Base-by-base conservation (phyloP, 2,888 invertebrate species). In the Coremacera marginata region DNA sequence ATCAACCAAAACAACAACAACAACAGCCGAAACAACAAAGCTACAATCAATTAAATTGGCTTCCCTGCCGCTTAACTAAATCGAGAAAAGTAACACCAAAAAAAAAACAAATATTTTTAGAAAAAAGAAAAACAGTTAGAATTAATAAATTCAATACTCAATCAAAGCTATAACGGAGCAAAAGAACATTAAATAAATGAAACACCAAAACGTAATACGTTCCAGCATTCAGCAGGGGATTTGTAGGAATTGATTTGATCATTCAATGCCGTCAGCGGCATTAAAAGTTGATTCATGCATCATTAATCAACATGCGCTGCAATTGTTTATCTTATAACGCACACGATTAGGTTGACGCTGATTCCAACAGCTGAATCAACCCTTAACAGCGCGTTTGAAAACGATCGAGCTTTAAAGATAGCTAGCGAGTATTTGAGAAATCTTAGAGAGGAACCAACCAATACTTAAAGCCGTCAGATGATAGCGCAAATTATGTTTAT, bases 261-360 rank as follows among this genome's bases (percentile, higher is more conserved):
- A 34, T 63, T n/a, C 27, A 34, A 27, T 34, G 16, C 34, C 63
- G 34, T 34, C n/a, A 9, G n/a, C 63, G 34, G 5, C 19, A 63
- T 14, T 55, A 22, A n/a, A 16, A 60, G 9, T 14, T 63, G n/a
- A 14, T 14, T 16, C n/a, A 34, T 34, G 9, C 16, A 19, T 63
- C 63, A 63, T 63, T 27, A 63, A 63, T 63, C 63, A 63, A n/a
- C 34, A n/a, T 34, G 63, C 16, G 63, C n/a, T 63, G 16, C 34
- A 34, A 63, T 63, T 63, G 63, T 11, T 25, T 34, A 34, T 9
- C n/a, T 63, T 63, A 63, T 34, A 11, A 5, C 2, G 11, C 11
- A 4, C 27, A 27, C 27, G 14, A 60, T 25, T 27, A 16, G 1
- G 60, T 60, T 60, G 25, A 27, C 60, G 27, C 27, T n/a, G 60